A percentile compares a stretch with the other conserved stretches of the same genome.
Conservation (phyloP, 2,888 invertebrate species). For the Lordiphosa fenestrarum region DNA sequence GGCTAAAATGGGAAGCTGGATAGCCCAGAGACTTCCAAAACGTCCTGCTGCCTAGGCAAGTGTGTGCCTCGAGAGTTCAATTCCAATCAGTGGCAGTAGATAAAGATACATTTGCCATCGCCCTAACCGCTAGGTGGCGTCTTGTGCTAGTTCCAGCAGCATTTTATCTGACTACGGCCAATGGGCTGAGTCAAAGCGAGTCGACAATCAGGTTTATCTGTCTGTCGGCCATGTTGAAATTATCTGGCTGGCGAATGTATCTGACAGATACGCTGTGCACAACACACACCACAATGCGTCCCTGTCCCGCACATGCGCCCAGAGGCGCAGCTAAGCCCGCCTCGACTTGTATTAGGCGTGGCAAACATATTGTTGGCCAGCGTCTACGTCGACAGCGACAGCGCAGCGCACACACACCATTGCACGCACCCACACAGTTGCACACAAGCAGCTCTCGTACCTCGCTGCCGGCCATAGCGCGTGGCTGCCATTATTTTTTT, state of each 20-base stretch:
- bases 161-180: too few relatives aligned
- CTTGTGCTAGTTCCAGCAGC: neutral
- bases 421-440: slow-evolving; percentile 48
- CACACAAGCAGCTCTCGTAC: slow-evolving; percentile 14
- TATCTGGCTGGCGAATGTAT: slow-evolving; percentile 61
- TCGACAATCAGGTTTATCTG: slow-evolving; percentile 50
- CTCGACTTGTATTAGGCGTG: slow-evolving; percentile 52
- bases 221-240: slow-evolving; percentile 75
- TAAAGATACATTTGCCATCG: slow-evolving; percentile 28
- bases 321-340: slow-evolving; percentile 16
- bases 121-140: slow-evolving; percentile 68
- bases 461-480: slow-evolving; percentile 38
- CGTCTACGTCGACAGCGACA: slow-evolving; percentile 38
- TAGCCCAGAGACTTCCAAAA: neutral
- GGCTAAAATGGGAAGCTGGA: slow-evolving; percentile 48
- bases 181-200: slow-evolving; percentile 1
- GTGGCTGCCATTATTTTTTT: slow-evolving; percentile 57
- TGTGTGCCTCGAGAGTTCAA: slow-evolving; percentile 29
- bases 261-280: slow-evolving; percentile 37
- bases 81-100: slow-evolving; percentile 46
- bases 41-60: slow-evolving; percentile 38
- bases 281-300: slow-evolving; percentile 40
- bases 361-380: slow-evolving; percentile 42
- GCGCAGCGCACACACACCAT: slow-evolving; percentile 51
- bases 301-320: slow-evolving; percentile 66